These are phyloP conservation scores for Thera britannica DNA, from an alignment of 2,888 invertebrate species.

Conservation along the genomic window DNA sequence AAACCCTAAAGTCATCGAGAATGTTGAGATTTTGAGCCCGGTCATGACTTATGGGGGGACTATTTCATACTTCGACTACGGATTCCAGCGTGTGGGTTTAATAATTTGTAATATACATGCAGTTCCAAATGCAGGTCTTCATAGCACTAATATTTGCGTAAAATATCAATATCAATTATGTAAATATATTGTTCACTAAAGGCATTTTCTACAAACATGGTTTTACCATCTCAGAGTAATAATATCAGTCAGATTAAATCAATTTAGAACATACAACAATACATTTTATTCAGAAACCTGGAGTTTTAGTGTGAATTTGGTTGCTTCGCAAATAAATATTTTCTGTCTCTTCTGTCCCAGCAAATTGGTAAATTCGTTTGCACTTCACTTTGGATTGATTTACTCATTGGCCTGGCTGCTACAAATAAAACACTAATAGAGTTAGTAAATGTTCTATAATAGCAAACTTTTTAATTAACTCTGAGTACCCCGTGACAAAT, in stretches of 20 bases:
- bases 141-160: constrained; percentile 19
- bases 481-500: constrained; percentile 30
- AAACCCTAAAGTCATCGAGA: too few species aligned
- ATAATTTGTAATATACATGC: background rate
- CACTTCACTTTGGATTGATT: too few species aligned
- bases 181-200: background rate
- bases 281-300: too few species aligned
- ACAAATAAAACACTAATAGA: background rate
- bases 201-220: constrained; percentile 27
- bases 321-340: too few species aligned
- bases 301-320: too few species aligned
- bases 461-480: constrained; percentile 37
- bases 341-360: too few species aligned
- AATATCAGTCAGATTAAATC: too few species aligned
- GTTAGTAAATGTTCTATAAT: constrained; percentile 11
- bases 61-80: too few species aligned
- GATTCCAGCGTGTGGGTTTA: background rate
- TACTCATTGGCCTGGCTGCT: background rate
- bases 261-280: too few species aligned
- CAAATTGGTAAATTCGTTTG: too few species aligned
- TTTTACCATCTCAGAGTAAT: background rate
- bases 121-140: constrained; percentile 1
- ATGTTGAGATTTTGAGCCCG: too few species aligned
- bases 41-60: too few species aligned
- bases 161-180: background rate